Conservation (phyloP, 2,888 invertebrate species). For the Microplitis deprimator region DNA sequence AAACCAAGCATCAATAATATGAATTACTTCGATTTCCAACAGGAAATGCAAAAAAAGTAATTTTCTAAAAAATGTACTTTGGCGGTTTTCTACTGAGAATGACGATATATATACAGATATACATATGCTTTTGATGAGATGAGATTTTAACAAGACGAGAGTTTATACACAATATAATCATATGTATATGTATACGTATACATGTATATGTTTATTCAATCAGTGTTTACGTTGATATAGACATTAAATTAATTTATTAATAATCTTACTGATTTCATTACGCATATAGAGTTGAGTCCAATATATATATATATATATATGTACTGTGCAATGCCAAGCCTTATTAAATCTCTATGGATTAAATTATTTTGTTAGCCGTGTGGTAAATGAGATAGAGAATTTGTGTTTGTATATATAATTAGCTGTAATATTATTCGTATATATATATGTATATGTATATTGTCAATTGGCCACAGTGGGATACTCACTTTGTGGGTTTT, state of each 20-base stretch:
- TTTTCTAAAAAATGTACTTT: too few relatives aligned
- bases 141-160: background rate
- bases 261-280: background rate
- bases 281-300: background rate
- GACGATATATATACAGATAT: background rate
- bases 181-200: background rate
- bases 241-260: background rate
- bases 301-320: background rate
- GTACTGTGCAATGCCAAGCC: constrained; percentile 2
- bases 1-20: too few relatives aligned
- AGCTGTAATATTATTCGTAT: constrained; percentile 9
- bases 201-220: background rate
- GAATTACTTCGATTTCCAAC: too few relatives aligned
- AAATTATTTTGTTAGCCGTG: constrained; percentile 12
- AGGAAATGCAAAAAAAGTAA: too few relatives aligned
- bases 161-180: background rate
- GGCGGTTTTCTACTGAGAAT: too few relatives aligned
- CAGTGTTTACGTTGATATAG: background rate
- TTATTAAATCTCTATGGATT: constrained; percentile 3
- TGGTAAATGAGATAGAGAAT: background rate
- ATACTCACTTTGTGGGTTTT: constrained; percentile 26
- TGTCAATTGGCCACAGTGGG: constrained; percentile 36
- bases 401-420: constrained; percentile 8
- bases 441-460: constrained; percentile 12
- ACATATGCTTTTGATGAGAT: background rate